These are phyloP conservation scores for Nomada ferruginata DNA, from an alignment of 2,888 invertebrate species.

Conservation along the genomic window DNA sequence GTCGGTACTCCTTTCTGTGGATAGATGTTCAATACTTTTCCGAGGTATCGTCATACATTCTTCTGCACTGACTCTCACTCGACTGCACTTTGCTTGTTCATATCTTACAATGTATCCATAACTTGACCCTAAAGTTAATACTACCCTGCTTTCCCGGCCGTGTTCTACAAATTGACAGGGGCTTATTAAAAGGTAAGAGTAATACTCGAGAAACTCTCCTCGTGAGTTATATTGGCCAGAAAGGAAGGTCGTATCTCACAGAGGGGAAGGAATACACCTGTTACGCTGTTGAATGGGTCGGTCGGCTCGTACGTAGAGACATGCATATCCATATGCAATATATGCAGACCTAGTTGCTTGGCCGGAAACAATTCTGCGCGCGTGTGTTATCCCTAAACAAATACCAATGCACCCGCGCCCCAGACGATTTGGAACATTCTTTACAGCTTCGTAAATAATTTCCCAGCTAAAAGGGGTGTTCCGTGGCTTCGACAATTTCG, in stretches of 20 bases:
- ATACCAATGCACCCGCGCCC: background rate
- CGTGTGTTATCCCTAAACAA: slow-evolving; percentile 8
- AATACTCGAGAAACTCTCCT: no score
- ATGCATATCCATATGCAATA: slow-evolving; percentile 47
- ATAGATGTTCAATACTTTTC: no score
- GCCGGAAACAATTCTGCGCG: slow-evolving; percentile 20
- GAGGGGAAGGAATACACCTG: slow-evolving; percentile 50
- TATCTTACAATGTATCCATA: no score
- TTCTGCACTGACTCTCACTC: no score
- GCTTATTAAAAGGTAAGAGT: no score
- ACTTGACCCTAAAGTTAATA: no score
- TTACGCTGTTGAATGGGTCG: slow-evolving; percentile 50
- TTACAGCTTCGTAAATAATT: slow-evolving; percentile 17
- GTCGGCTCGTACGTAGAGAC: slow-evolving; percentile 11
- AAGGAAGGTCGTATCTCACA: slow-evolving; percentile 34
- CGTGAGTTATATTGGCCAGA: slow-evolving; percentile 22
- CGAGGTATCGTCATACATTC: no score
- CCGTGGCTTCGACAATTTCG: slow-evolving; percentile 29
- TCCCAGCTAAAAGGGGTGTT: background rate
- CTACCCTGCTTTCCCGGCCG: no score
- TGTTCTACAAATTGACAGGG: no score
- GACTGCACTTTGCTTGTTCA: no score
- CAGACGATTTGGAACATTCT: background rate
- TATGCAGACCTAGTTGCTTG: slow-evolving; percentile 13
- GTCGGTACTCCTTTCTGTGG: background rate